A percentile compares a stretch with the other conserved stretches of the same genome.
Evolutionary conservation across 2,113 vertebrate genomes (phyloP).

Genomic region (Chloropsis hardwickii): DNA sequence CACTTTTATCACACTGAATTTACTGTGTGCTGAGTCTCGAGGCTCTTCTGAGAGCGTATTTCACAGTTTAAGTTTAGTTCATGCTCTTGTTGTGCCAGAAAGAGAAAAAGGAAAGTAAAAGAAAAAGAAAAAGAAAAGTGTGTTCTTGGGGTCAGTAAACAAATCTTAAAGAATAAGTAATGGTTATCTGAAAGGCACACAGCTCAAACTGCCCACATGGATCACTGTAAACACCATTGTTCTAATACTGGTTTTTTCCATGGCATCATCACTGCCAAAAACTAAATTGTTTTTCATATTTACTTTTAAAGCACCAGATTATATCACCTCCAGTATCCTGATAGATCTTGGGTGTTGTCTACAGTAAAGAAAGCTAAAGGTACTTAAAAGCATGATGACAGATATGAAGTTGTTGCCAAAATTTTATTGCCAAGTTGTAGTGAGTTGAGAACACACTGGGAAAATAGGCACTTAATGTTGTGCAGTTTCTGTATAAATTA

Average conservation of each 20-base stretch:
- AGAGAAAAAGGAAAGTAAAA: background rate
- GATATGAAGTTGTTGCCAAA: background rate
- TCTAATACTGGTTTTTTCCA: background rate
- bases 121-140: fast-evolving
- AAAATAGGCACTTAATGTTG: background rate
- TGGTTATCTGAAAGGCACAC: background rate
- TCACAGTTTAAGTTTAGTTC: background rate
- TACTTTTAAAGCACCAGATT: background rate
- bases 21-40: background rate
- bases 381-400: background rate
- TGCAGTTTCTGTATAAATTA: background rate
- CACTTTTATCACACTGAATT: background rate
- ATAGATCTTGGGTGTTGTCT: background rate
- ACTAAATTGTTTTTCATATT: background rate
- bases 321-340: background rate
- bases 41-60: background rate
- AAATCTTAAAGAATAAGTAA: background rate
- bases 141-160: background rate
- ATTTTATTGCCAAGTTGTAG: background rate
- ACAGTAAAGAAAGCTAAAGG: background rate
- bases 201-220: fast-evolving
- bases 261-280: background rate
- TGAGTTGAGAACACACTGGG: background rate
- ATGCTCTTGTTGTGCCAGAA: background rate
- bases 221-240: background rate